Base-by-base conservation (phyloP, 2,797 vertebrate genomes). In the Karalla daura region DNA sequence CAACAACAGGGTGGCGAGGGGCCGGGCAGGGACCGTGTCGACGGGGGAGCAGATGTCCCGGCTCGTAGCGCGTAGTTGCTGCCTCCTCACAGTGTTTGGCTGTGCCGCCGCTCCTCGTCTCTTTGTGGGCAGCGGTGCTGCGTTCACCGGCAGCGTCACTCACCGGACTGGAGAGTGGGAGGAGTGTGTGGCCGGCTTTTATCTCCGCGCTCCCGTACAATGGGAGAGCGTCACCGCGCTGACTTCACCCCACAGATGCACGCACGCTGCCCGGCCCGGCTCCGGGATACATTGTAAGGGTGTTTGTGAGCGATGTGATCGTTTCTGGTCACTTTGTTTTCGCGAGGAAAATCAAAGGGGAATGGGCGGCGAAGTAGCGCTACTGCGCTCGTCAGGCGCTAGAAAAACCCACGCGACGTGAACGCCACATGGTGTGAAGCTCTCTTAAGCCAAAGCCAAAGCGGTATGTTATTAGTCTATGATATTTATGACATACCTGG, bases 141-240 rank as follows among this genome's bases (percentile, higher is more conserved):
- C 40, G 18, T 14, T 6, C 39, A 49, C 54, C 54, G 36, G 49
- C 23, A 11, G 35, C 44, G 20, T 67, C 21, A 74, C 50, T 86
- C 63, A 66, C 53, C 50, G 51, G 20, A 69, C 23, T 77, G 61
- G 61, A 33, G 12, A 25, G 76, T 70, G 80, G 88, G 88, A 68
- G 88, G 87, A 85, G 87, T 62, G 62, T 68, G 64, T 44, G 68
- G 69, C 12, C 59, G 33, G 60, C 40, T 6, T 67, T 84, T 78
- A 83, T 85, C 69, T 61, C 41, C 64, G 35, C 63, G 56, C 61
- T 60, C 43, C 33, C 18, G 47, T 39, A 64, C 76, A 23, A 72
- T 27, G 47, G 53, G 52, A 43, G 46, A 68, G 76, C 74, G 83
- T 81, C 81, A 81, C 78, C 33, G 9, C n/a, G 50, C 64, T 71